phyloP scores from a whole-genome alignment of 2,888 invertebrate genomes.

The Andrena hattorfiana region DNA sequence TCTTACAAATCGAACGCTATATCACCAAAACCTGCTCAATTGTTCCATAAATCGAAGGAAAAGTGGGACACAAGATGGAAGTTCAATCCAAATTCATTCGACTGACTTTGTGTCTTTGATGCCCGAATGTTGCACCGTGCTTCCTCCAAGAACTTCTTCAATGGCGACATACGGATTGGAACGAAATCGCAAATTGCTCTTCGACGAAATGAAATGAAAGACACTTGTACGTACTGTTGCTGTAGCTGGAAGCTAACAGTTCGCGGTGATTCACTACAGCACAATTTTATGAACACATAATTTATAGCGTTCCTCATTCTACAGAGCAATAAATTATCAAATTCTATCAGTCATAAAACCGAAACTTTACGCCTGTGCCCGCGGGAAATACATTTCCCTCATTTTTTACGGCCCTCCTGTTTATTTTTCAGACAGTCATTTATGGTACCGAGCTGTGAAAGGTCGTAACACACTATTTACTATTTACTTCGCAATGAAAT shows the following conservation, averaged over 20 bases:
- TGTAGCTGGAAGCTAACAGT: background rate
- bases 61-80: no score
- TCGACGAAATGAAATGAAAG: no score
- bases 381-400: background rate
- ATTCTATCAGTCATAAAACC: constrained; percentile 14
- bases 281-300: constrained; percentile 1
- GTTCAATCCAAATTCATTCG: no score
- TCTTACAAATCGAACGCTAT: no score
- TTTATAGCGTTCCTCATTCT: background rate
- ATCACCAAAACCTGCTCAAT: no score
- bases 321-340: background rate
- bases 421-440: constrained; percentile 17
- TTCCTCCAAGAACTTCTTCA: no score
- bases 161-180: no score
- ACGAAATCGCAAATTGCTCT: no score
- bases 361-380: background rate
- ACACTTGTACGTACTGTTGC: background rate
- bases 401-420: background rate
- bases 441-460: background rate
- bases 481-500: background rate
- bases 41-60: no score
- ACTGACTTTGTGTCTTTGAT: no score
- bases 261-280: background rate
- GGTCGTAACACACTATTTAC: background rate
- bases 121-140: no score